Conservation (phyloP, 2,797 vertebrate genomes). For the Trichosurus vulpecula region DNA sequence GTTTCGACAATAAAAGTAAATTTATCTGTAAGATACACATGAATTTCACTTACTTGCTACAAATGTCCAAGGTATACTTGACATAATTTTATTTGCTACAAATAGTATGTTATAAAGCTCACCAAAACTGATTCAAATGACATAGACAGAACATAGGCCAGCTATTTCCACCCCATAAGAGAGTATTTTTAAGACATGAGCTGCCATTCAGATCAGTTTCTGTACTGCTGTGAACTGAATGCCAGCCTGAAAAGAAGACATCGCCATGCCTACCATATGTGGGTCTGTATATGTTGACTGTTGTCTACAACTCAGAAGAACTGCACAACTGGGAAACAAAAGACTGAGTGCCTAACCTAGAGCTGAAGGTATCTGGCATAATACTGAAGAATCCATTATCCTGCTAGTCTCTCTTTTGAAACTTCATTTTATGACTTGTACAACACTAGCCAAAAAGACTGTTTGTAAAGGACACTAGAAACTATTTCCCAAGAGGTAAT, state of each 20-base stretch:
- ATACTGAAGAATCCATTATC: not conserved
- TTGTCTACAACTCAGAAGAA: not conserved
- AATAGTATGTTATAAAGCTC: not conserved
- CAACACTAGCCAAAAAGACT: not conserved
- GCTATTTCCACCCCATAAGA: not conserved
- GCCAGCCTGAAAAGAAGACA: not conserved
- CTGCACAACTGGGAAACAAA: not conserved
- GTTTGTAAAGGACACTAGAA: not conserved
- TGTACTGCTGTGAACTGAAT: not conserved
- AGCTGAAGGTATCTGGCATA: not conserved
- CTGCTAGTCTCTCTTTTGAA: not conserved
- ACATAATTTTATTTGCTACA: not conserved
- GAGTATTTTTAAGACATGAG: not conserved
- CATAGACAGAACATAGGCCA: not conserved
- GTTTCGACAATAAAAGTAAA: not conserved
- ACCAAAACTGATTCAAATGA: not conserved
- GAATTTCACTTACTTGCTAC: not conserved
- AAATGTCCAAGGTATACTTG: not conserved
- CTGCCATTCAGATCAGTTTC: not conserved
- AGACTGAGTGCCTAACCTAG: not conserved
- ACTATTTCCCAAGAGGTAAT: not conserved
- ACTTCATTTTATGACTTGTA: not conserved
- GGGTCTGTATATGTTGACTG: not conserved
- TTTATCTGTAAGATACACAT: not conserved
- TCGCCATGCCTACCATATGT: not conserved